A percentile compares a stretch with the other conserved stretches of the same genome.
These are phyloP conservation scores for Leptinotarsa haldemani DNA, from an alignment of 2,888 invertebrate genomes.

Conservation along the genomic window DNA sequence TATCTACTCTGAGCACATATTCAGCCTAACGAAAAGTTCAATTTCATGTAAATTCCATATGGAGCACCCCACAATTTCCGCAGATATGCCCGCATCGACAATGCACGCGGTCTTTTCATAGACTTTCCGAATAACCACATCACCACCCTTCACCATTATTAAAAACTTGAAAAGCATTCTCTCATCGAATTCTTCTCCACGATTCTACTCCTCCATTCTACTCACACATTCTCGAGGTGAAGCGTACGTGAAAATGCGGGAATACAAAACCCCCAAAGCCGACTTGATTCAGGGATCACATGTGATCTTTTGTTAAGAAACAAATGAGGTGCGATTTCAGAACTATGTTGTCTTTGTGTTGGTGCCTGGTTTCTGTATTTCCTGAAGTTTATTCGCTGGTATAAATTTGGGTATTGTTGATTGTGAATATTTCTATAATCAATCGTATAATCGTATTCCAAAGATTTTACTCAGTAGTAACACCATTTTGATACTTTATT, in stretches of 20 bases:
- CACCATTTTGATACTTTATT: too few species aligned
- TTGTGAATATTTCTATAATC: neutral
- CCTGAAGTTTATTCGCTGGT: neutral
- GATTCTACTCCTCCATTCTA: constrained; percentile 3
- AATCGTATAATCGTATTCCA: too few species aligned
- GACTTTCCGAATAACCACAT: constrained; percentile 23
- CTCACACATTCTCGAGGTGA: constrained; percentile 20
- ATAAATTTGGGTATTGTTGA: neutral
- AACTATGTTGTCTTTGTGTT: constrained; percentile 3
- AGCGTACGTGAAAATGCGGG: constrained; percentile 28
- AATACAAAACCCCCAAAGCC: constrained; percentile 30
- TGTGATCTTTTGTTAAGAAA: constrained; percentile 24
- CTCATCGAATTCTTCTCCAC: constrained; percentile 26
- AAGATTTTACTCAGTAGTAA: too few species aligned
- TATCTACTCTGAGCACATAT: neutral
- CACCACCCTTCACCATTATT: constrained; percentile 31
- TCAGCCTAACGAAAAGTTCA: neutral
- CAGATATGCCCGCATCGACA: constrained; percentile 6
- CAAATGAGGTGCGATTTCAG: constrained; percentile 22
- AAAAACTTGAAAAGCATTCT: constrained; percentile 36
- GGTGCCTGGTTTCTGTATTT: neutral
- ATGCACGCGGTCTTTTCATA: constrained; percentile 13
- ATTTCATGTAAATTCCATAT: constrained; percentile 2
- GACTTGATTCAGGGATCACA: constrained; percentile 20
- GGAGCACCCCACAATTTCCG: constrained; percentile 5